Evolutionary conservation across 2,888 invertebrate genomes (phyloP).

Genomic region (Notodonta dromedarius): DNA sequence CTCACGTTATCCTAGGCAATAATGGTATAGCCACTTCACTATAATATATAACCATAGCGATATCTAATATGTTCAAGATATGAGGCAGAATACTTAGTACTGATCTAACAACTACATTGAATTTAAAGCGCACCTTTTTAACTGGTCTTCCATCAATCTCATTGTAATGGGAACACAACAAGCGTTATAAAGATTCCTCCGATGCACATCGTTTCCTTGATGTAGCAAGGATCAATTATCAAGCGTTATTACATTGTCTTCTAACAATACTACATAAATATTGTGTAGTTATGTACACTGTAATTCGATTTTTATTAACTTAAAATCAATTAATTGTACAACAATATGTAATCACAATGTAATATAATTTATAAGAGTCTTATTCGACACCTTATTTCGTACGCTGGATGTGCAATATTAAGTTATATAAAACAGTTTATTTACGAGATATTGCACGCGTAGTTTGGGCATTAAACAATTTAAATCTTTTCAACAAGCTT

Average conservation of each 20-base stretch:
- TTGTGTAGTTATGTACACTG: neutral
- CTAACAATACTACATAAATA: constrained; percentile 1
- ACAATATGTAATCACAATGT: neutral
- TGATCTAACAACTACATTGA: no score
- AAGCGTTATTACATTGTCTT: neutral
- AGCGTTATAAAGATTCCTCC: neutral
- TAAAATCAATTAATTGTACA: neutral
- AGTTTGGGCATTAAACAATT: neutral
- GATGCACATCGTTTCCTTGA: neutral
- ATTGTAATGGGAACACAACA: neutral
- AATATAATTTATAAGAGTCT: neutral
- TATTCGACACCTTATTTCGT: no score
- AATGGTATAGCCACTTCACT: no score
- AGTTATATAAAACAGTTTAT: neutral
- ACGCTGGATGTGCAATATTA: no score
- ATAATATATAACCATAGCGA: no score
- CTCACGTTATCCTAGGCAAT: neutral
- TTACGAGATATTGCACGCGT: neutral
- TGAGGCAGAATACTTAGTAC: no score
- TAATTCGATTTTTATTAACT: neutral
- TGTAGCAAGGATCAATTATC: neutral
- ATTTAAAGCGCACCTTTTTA: no score
- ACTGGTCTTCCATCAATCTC: no score
- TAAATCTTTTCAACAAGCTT: neutral
- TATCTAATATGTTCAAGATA: no score